A percentile compares a stretch with the other conserved stretches of the same genome.
These are phyloP conservation scores for Patagioenas fasciata DNA, from an alignment of 2,113 vertebrate species.

Conservation along the genomic window DNA sequence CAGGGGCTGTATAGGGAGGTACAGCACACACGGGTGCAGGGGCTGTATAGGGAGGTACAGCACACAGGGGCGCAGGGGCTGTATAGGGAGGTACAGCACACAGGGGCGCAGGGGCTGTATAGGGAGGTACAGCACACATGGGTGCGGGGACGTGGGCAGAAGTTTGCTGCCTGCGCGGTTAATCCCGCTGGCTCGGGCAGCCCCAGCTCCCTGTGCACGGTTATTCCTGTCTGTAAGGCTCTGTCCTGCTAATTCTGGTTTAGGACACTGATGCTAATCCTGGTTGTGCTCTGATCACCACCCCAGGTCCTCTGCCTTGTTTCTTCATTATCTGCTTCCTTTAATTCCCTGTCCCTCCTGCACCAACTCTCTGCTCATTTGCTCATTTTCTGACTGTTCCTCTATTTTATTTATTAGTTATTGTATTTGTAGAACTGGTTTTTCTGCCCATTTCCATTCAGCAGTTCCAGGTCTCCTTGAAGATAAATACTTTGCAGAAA, in stretches of 20 bases:
- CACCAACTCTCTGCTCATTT: too few relatives aligned
- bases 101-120: too few relatives aligned
- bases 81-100: too few relatives aligned
- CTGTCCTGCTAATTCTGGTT: background rate
- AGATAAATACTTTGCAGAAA: fast-evolving
- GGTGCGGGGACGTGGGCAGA: fast-evolving
- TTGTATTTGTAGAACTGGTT: background rate
- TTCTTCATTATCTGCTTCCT: background rate
- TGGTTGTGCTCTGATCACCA: background rate
- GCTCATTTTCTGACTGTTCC: background rate
- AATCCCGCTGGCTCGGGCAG: background rate
- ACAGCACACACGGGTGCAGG: too few relatives aligned
- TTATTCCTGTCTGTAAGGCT: background rate
- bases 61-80: too few relatives aligned
- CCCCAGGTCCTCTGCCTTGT: background rate
- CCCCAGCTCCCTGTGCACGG: background rate
- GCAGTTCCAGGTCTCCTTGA: background rate
- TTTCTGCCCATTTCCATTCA: fast-evolving
- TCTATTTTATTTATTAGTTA: background rate
- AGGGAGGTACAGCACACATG: background rate
- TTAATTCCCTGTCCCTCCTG: fast-evolving
- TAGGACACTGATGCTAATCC: background rate
- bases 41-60: too few relatives aligned
- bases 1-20: too few relatives aligned
- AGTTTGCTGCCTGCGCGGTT: background rate